Evolutionary conservation across 2,113 vertebrate species (phyloP), one percentile per base, ranked within the genome.

Genomic region (Cichladusa arquata): DNA sequence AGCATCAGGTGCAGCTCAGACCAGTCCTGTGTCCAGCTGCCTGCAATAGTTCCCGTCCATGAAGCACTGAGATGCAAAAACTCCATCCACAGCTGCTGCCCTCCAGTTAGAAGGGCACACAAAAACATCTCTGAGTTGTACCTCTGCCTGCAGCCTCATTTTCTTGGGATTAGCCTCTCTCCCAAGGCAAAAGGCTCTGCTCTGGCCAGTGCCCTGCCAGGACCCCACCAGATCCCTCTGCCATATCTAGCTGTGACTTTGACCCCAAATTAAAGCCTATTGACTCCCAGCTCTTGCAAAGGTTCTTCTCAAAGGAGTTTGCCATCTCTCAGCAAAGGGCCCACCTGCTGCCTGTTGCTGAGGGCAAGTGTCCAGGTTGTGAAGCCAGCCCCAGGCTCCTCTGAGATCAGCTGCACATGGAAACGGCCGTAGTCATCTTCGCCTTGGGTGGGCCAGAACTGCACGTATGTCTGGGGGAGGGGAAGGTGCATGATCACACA

Each of bases 331-430:
- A 53, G 38, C 51, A 38, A 54, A 93, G 10, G 34, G 3, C 91
- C 8, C 72, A 97, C 97, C 97, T 97, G 95, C 48, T 96, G 94
- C 47, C 10, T 90, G 54, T 96, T 95, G 65, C 65, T 91, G 53
- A 97, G 53, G 19, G 44, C 40, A 25, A 97, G 74, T 3, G 66
- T 93, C 88, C 91, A 78, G 24, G 65, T 38, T 40, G 86, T 94
- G 88, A 96, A 96, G 47, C 72, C 95, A 62, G 7, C n/a, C 62
- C 83, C 94, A 0, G 42, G 65, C 24, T 94, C 88, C 72, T 95
- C 89, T 14, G 88, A 94, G 58, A 94, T 73, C 18, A 84, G 10
- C 23, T 40, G 54, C 50, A 97, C 71, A 1, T 73, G 78, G 92
- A 97, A 97, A 60, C 11, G 50, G 40, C 97, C 94, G 0, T 95